phyloP scores from a whole-genome alignment of 2,888 invertebrate species.

The Stenodera caucasica region DNA sequence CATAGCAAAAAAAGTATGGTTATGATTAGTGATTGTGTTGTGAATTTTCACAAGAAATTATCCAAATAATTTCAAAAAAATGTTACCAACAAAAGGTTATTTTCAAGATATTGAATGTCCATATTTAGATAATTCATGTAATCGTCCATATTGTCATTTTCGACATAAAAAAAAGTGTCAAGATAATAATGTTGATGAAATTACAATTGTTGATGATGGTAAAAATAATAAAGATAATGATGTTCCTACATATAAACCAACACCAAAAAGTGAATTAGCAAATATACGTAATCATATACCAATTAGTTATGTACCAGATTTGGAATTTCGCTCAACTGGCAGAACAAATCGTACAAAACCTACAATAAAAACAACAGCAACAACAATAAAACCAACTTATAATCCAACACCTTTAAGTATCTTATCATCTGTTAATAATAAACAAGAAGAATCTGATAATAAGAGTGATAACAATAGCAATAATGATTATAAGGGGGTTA shows the following conservation, averaged over 20 bases:
- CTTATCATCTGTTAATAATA: constrained; percentile 43
- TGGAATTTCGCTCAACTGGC: constrained; percentile 48
- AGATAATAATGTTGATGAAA: constrained; percentile 58
- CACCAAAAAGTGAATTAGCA: constrained; percentile 57
- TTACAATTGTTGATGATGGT: constrained; percentile 40
- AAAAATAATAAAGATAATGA: constrained; percentile 14
- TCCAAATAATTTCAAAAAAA: constrained; percentile 52
- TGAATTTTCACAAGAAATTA: constrained; percentile 17
- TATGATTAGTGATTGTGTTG: constrained; percentile 19
- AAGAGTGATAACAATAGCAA: constrained; percentile 30
- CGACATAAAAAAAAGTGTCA: constrained; percentile 72
- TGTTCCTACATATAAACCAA: constrained; percentile 54
- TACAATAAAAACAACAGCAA: constrained; percentile 23
- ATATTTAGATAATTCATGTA: constrained; percentile 80
- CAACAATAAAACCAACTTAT: constrained; percentile 48
- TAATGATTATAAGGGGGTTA: constrained; percentile 30
- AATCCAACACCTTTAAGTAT: constrained; percentile 54
- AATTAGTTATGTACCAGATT: constrained; percentile 59
- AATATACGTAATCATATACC: constrained; percentile 56
- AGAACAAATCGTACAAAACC: not conserved
- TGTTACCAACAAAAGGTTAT: constrained; percentile 89
- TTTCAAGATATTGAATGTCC: constrained; percentile 87
- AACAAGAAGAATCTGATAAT: constrained; percentile 27
- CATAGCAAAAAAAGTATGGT: constrained; percentile 19
- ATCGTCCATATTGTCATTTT: constrained; percentile 91